A percentile compares a stretch with the other conserved stretches of the same genome.
Evolutionary conservation across 2,797 vertebrate genomes (phyloP).

Genomic region (Tenualosa ilisha): DNA sequence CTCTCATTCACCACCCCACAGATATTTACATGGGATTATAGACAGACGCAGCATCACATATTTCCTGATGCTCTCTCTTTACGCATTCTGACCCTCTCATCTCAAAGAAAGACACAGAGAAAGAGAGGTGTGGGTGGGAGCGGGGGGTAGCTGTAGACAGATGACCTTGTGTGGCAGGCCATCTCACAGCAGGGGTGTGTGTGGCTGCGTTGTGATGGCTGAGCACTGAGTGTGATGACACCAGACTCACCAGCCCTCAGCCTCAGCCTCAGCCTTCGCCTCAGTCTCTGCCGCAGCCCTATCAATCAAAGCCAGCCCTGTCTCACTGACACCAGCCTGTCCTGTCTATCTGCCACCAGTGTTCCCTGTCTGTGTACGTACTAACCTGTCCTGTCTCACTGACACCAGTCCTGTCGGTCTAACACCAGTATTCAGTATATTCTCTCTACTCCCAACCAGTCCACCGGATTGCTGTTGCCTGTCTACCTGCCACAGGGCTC

Average conservation of each 20-base stretch:
- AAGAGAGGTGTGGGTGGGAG: neutral
- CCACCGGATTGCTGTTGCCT: neutral
- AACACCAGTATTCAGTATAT: neutral
- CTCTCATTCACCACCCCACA: neutral
- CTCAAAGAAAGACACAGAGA: neutral
- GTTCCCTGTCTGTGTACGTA: neutral
- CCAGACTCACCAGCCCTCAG: neutral
- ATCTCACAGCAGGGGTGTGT: constrained; percentile 14
- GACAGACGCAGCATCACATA: neutral
- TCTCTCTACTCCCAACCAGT: too few relatives aligned
- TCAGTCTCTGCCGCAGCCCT: neutral
- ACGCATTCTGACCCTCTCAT: neutral
- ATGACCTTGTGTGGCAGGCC: constrained; percentile 14
- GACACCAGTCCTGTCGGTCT: neutral
- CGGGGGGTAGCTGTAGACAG: neutral
- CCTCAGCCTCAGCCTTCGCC: too few relatives aligned
- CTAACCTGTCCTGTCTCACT: neutral
- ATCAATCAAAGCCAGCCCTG: neutral
- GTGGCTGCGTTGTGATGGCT: neutral
- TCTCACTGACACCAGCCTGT: neutral
- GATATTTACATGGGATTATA: neutral
- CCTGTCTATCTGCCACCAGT: neutral
- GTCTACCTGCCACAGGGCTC: neutral
- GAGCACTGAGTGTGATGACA: constrained; percentile 10
- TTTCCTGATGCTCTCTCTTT: neutral